Percentiles rank a stretch among this genome's conserved stretches.
These are phyloP conservation scores for Hypomecis atomaria DNA, from an alignment of 2,888 invertebrate genomes.

Conservation along the genomic window DNA sequence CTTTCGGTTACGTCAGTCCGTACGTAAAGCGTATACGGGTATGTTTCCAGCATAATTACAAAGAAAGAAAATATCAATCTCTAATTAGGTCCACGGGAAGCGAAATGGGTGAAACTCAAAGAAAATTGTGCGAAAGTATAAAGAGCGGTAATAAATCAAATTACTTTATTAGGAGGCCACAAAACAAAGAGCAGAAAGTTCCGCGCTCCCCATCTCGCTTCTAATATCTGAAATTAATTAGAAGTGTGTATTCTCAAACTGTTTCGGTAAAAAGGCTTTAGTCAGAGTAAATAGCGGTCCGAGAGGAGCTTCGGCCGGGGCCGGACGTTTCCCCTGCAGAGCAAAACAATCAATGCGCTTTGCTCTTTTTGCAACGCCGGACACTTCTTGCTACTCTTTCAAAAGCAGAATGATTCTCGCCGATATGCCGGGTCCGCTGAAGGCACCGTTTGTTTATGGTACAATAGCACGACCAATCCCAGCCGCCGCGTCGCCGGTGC, in stretches of 20 bases:
- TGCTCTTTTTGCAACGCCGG: constrained; percentile 72
- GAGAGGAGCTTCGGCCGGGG: constrained; percentile 64
- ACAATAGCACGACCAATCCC: constrained; percentile 56
- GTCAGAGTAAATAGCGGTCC: constrained; percentile 70
- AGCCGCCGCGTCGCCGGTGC: constrained; percentile 34
- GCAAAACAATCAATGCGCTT: constrained; percentile 77
- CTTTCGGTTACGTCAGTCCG: constrained; percentile 7
- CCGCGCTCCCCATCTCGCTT: constrained; percentile 32
- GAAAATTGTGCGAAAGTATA: constrained; percentile 31
- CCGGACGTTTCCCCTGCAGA: constrained; percentile 65
- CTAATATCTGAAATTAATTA: constrained; percentile 43
- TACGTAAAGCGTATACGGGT: constrained; percentile 10
- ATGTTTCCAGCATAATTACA: constrained; percentile 9
- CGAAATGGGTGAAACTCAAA: constrained; percentile 18
- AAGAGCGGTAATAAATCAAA: constrained; percentile 31
- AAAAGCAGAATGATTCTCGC: constrained; percentile 66
- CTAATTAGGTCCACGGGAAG: constrained; percentile 17
- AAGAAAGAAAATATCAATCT: constrained; percentile 12
- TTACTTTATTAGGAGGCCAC: constrained; percentile 30
- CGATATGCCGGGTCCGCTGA: constrained; percentile 60
- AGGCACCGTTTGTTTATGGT: constrained; percentile 52
- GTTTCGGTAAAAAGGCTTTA: constrained; percentile 60
- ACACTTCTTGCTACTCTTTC: constrained; percentile 66
- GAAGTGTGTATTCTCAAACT: constrained; percentile 47
- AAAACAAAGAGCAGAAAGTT: constrained; percentile 33